A percentile compares a stretch with the other conserved stretches of the same genome.
Evolutionary conservation across 2,113 vertebrate genomes (phyloP).

Genomic region (Saimiri boliviensis): DNA sequence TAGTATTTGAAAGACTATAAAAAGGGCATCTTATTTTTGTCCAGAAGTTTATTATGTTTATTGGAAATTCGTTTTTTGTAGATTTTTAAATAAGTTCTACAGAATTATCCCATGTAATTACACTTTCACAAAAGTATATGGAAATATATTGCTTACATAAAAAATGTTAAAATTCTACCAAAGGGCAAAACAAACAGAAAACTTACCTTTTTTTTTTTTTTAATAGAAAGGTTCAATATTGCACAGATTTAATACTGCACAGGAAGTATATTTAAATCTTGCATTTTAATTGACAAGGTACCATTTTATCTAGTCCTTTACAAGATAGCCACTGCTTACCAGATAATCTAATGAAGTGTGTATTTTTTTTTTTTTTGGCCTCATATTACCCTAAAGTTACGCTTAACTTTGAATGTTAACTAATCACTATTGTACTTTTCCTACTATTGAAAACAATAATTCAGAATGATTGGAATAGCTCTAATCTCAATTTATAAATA

Average conservation of each 20-base stretch:
- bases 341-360: neutral
- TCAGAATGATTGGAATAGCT: neutral
- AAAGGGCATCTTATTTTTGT: neutral
- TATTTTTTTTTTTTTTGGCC: neutral
- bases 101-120: slow-evolving; percentile 20
- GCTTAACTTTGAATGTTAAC: slow-evolving; percentile 10
- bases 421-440: neutral
- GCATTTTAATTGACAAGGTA: neutral
- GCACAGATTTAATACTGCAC: neutral
- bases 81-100: neutral
- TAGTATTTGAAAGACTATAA: slow-evolving; percentile 36
- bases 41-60: neutral
- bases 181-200: neutral
- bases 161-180: slow-evolving; percentile 44
- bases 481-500: neutral
- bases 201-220: neutral
- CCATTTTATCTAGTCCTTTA: slow-evolving; percentile 6
- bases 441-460: neutral
- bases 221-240: neutral
- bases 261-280: slow-evolving; percentile 14
- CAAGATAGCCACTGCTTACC: neutral
- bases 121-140: neutral
- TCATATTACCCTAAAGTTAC: neutral
- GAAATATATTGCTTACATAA: neutral
- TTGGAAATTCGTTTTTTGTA: neutral